Percentiles rank a stretch among this genome's conserved stretches.
Evolutionary conservation across 2,113 vertebrate genomes (phyloP).

Genomic region (Ictalurus furcatus): DNA sequence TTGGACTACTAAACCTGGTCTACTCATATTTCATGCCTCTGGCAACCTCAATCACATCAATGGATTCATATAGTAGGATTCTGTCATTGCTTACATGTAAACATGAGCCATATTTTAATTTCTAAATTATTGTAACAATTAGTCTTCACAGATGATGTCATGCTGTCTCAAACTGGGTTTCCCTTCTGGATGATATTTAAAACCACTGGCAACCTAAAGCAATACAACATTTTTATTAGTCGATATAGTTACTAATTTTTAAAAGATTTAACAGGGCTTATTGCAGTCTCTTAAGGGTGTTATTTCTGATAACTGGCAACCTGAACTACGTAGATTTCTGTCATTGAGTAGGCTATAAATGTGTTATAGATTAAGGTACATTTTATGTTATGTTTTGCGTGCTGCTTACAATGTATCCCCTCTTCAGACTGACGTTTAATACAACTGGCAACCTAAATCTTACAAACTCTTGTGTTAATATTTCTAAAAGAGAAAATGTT

Average conservation of each 20-base stretch:
- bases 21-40: neutral
- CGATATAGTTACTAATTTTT: neutral
- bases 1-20: neutral
- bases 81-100: neutral
- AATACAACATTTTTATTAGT: neutral
- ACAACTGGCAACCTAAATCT: neutral
- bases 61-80: neutral
- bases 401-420: neutral
- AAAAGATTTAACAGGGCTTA: neutral
- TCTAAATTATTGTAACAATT: neutral
- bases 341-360: neutral
- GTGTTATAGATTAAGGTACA: neutral
- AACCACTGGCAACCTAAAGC: neutral
- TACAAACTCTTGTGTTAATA: neutral
- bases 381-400: neutral
- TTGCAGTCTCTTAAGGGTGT: neutral
- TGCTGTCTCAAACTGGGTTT: neutral
- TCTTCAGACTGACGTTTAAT: neutral
- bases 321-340: neutral
- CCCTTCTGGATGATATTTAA: neutral
- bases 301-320: neutral
- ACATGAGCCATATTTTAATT: neutral
- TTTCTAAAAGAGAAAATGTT: neutral
- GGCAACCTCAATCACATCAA: neutral
- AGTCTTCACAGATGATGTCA: neutral